Evolutionary conservation across 2,113 vertebrate genomes (phyloP), one percentile per base, ranked within the genome.

Genomic region (Ia io): DNA sequence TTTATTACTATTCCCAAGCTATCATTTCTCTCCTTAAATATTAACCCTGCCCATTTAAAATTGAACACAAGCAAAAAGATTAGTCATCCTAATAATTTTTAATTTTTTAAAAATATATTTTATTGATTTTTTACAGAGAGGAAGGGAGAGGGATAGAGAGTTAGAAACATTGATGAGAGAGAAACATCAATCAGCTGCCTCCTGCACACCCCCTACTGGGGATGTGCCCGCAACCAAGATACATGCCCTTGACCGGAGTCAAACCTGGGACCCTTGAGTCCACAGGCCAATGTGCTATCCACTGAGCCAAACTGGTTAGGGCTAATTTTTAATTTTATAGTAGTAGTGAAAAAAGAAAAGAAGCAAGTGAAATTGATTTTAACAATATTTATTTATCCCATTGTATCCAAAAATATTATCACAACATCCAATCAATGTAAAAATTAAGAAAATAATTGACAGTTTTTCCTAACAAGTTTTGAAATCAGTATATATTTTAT

Each of bases 41-140:
- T 70, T 22, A 76, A 59, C 20, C 73, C 7, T 95, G 40, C 9
- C 8, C 30, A 76, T 49, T 87, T 85, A 67, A 91, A 80, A 87
- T 30, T 90, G 35, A 71, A 35, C 22, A 35, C 23, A 67, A 67
- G 12, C 2, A 82, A 87, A 47, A 82, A 32, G 14, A 18, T 59
- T 87, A 32, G 10, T 51, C 40, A 40, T 69, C 20, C 13, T 65
- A 65, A 47, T 32, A 47, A 61, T 42, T 78, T 79, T 74, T 42
- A 28, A 40, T 84, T 49, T 84, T 84, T 6, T 6, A 18, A 18
- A 53, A 53, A 53, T 53, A 20, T 20, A 53, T 53, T 18, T 53
- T 53, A 17, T 53, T 53, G 51, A 53, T 53, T 53, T 53, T 53
- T 53, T 53, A 53, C 17, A 53, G 51, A 53, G 17, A 53, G 51